Percentiles rank a stretch among this genome's conserved stretches.
phyloP scores from a whole-genome alignment of 2,888 invertebrate genomes.

The Rhynchonema sp. region DNA sequence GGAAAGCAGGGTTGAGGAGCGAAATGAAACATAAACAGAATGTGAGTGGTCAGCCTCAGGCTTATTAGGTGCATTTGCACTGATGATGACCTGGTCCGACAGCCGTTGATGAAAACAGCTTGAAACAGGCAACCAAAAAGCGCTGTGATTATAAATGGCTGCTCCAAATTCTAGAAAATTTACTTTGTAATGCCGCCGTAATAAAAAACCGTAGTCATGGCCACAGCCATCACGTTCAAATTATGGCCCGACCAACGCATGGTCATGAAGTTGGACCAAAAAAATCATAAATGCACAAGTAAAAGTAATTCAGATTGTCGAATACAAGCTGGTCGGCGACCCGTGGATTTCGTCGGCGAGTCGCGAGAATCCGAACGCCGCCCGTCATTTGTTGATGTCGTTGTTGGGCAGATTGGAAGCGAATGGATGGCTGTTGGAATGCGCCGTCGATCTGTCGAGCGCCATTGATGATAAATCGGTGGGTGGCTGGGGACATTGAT shows the following conservation, averaged over 20 bases:
- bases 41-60: neutral
- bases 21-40: neutral
- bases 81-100: neutral
- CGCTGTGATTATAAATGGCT: too few relatives aligned
- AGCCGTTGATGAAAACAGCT: too few relatives aligned
- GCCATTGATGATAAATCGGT: neutral
- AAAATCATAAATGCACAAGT: too few relatives aligned
- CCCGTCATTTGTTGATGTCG: neutral
- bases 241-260: too few relatives aligned
- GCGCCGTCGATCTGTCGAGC: neutral
- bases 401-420: neutral
- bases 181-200: too few relatives aligned
- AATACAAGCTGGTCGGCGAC: neutral
- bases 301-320: neutral
- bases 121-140: too few relatives aligned
- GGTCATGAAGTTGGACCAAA: too few relatives aligned
- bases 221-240: too few relatives aligned
- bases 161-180: neutral
- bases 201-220: too few relatives aligned
- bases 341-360: neutral
- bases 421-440: neutral
- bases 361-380: neutral
- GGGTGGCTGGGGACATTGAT: too few relatives aligned
- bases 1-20: neutral
- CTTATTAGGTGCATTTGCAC: too few relatives aligned